Conservation (phyloP, 2,888 invertebrate species). For the Microplitis manilae region DNA sequence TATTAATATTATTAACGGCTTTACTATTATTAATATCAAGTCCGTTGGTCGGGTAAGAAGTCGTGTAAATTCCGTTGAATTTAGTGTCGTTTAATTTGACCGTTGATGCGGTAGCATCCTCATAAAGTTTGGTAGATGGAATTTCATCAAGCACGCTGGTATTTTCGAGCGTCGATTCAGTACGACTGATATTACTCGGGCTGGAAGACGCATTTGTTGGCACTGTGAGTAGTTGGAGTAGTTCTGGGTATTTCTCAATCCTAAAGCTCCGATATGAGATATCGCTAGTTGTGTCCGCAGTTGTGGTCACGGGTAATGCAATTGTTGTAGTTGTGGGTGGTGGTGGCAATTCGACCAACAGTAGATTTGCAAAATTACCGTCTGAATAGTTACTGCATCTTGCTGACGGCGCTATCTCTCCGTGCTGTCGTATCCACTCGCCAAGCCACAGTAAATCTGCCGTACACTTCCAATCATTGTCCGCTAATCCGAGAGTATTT, state of each 20-base stretch:
- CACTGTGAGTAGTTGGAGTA: slow-evolving; percentile 10
- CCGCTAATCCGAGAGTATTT: slow-evolving; percentile 78
- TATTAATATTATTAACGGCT: not conserved
- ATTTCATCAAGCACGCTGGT: slow-evolving; percentile 20
- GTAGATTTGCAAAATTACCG: slow-evolving; percentile 53
- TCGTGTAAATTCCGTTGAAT: not conserved
- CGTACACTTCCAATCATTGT: slow-evolving; percentile 82
- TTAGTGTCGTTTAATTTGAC: slow-evolving; percentile 2
- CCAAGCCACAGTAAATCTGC: slow-evolving; percentile 77
- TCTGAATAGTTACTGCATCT: slow-evolving; percentile 54
- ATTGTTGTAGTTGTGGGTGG: slow-evolving; percentile 40
- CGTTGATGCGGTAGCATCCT: not conserved
- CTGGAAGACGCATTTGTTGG: slow-evolving; percentile 38
- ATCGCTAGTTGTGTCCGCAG: slow-evolving; percentile 18
- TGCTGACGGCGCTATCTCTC: slow-evolving; percentile 64
- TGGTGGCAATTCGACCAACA: slow-evolving; percentile 60
- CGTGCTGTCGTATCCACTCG: slow-evolving; percentile 78
- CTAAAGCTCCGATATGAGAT: not conserved
- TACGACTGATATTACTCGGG: slow-evolving; percentile 9
- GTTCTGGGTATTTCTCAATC: slow-evolving; percentile 6
- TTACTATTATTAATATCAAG: slow-evolving; percentile 1
- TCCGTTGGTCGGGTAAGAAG: not conserved
- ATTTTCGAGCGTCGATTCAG: slow-evolving; percentile 18
- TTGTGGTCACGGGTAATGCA: slow-evolving; percentile 31
- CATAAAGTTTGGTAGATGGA: not conserved